These are phyloP conservation scores for Ophion ventricosus DNA, from an alignment of 2,888 invertebrate genomes.

Conservation along the genomic window DNA sequence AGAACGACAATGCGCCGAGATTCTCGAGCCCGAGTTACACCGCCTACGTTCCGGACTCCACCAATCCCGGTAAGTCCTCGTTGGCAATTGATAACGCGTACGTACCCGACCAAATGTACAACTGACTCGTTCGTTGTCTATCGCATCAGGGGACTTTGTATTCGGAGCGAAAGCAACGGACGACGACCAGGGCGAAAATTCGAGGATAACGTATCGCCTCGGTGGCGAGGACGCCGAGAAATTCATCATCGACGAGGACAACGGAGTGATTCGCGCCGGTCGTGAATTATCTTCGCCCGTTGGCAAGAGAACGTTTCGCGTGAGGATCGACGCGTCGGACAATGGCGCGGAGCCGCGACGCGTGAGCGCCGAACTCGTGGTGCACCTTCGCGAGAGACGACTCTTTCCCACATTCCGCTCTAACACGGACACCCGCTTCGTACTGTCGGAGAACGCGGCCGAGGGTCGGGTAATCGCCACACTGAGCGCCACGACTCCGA, in stretches of 20 bases:
- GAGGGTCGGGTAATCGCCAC: conserved; percentile 91
- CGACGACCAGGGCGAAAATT: conserved; percentile 92
- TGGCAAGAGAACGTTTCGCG: conserved; percentile 86
- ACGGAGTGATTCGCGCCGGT: conserved; percentile 94
- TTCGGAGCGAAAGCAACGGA: conserved; percentile 95
- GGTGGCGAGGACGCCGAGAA: conserved; percentile 90
- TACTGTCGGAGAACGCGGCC: conserved; percentile 91
- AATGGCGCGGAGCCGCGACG: conserved; percentile 89
- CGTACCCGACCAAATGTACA: neutral
- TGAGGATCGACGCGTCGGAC: conserved; percentile 92
- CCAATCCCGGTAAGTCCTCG: conserved; percentile 86
- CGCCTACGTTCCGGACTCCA: conserved; percentile 93
- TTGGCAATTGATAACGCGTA: neutral
- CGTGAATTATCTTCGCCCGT: conserved; percentile 86
- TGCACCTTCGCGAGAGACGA: conserved; percentile 90
- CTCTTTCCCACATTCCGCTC: conserved; percentile 92
- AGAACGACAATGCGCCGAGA: conserved; percentile 93
- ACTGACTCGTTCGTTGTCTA: neutral
- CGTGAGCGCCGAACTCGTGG: conserved; percentile 90
- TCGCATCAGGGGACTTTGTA: conserved; percentile 89
- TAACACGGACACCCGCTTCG: conserved; percentile 89
- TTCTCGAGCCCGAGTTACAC: conserved; percentile 91
- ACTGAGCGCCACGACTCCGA: conserved; percentile 91
- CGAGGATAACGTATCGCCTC: conserved; percentile 91
- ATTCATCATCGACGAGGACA: conserved; percentile 91